Percentiles rank a stretch among this genome's conserved stretches.
Evolutionary conservation across 2,797 vertebrate genomes (phyloP).

Genomic region (Coreius guichenoti): DNA sequence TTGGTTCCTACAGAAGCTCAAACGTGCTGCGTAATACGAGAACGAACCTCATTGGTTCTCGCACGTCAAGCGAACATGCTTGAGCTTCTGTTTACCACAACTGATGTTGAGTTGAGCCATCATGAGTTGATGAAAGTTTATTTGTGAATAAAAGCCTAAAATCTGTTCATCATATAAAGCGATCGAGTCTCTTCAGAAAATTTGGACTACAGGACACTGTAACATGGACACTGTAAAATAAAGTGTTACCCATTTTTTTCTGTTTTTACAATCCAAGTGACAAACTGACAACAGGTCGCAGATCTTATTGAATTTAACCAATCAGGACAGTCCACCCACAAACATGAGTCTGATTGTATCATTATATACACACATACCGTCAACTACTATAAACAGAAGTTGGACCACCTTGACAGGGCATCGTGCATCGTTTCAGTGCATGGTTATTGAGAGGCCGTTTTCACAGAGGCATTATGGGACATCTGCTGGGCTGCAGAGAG

Average conservation of each 20-base stretch:
- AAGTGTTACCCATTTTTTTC: too few species aligned
- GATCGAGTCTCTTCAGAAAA: too few species aligned
- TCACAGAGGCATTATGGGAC: constrained; percentile 71
- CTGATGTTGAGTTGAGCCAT: too few species aligned
- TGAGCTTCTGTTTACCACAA: too few species aligned
- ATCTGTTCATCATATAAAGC: too few species aligned
- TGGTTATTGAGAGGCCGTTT: constrained; percentile 67
- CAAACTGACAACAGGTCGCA: background rate
- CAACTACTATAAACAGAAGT: constrained; percentile 63
- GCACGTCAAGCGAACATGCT: too few species aligned
- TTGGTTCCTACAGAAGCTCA: too few species aligned
- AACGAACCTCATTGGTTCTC: background rate
- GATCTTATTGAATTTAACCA: background rate
- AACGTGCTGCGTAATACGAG: too few species aligned
- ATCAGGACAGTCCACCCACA: background rate
- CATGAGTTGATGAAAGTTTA: too few species aligned
- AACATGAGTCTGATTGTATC: background rate
- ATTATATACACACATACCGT: constrained; percentile 1
- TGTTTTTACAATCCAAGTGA: background rate
- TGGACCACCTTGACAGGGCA: constrained; percentile 75
- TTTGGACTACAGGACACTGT: too few species aligned
- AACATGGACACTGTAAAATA: too few species aligned
- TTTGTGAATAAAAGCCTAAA: too few species aligned
- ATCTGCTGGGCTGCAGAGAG: constrained; percentile 78
- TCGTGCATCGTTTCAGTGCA: constrained; percentile 74